Evolutionary conservation across 1,140 invertebrate genomes (phyloP), one percentile per base, ranked within the genome.

Genomic region (Scaptomyza montana): DNA sequence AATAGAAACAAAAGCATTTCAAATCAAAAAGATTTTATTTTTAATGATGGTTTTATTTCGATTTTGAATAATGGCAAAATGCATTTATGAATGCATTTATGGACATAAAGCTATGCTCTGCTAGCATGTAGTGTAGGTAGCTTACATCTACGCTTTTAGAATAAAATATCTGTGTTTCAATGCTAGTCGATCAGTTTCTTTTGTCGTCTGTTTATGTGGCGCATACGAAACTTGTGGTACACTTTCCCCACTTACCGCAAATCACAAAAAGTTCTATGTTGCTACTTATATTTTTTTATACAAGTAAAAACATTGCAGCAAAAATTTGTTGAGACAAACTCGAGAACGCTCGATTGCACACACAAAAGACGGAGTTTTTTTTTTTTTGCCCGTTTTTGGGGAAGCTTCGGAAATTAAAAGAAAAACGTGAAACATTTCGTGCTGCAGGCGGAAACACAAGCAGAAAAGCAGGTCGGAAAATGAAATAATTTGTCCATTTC

Each of bases 341-440:
- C 12, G 12, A 43, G 39, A 43, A 12, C 39, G 39, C 12, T n/a
- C 39, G 39, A 43, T n/a, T n/a, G 4, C 10, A 43, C 39, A 43
- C 39, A 43, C 39, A 12, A 43, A 43, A 43, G n/a, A 12, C 30
- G 30, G 4, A 12, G 10, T n/a, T 43, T 4, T 43, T 5, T 43
- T 43, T 12, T 43, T 43, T 0, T 41, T n/a, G n/a, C 10, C 1
- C 10, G 10, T 43, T n/a, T 43, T 3, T 43, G 10, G 12, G n/a
- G 39, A 12, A 43, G 39, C 39, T 43, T 43, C 39, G 12, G 39
- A 43, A 43, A 43, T 43, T 43, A 43, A 43, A 43, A 43, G 39
- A 43, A 43, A 43, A 43, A n/a, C 39, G 12, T 43, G 12, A n/a
- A 43, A 43, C 5, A 43, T 43, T 43, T 43, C n/a, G 12, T 43